Percentiles rank a stretch among this genome's conserved stretches.
These are phyloP conservation scores for Proctacanthus coquilletti DNA, from an alignment of 1,140 invertebrate genomes.

Conservation along the genomic window DNA sequence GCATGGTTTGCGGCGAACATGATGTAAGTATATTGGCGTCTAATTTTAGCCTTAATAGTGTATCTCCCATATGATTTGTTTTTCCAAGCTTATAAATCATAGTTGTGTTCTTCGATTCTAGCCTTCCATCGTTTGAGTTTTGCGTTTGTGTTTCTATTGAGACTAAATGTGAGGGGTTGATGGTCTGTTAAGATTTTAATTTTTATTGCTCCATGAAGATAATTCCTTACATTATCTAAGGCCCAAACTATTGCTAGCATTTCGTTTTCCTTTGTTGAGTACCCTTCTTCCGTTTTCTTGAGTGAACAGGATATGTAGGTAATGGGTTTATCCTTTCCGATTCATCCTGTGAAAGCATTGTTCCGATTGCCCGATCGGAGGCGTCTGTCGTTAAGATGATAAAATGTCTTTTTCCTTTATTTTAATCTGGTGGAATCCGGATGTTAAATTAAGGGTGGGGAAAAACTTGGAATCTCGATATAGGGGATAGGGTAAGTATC, in stretches of 20 bases:
- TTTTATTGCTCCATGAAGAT: conserved; percentile 11
- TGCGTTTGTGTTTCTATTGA: conserved; percentile 20
- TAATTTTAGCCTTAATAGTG: neutral
- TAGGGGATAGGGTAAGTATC: conserved; percentile 33
- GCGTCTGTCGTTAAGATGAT: conserved; percentile 19
- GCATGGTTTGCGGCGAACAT: neutral
- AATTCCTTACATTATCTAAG: conserved; percentile 22
- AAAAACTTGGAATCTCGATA: conserved; percentile 32
- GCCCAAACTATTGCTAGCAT: conserved; percentile 21
- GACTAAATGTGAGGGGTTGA: conserved; percentile 26
- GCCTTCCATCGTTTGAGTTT: conserved; percentile 24
- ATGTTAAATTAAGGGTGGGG: conserved; percentile 31
- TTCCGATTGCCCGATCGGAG: conserved; percentile 13
- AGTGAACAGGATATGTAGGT: conserved; percentile 18
- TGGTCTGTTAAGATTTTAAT: conserved; percentile 17
- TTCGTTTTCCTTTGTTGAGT: conserved; percentile 15
- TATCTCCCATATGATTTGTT: too few species aligned
- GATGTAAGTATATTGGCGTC: neutral
- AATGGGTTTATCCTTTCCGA: conserved; percentile 18
- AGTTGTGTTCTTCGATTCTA: conserved; percentile 15
- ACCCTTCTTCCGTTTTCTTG: conserved; percentile 15
- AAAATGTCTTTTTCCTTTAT: too few species aligned
- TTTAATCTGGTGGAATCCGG: too few species aligned
- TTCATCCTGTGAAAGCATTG: conserved; percentile 17
- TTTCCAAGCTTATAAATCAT: conserved; percentile 11